Percentiles rank a stretch among this genome's conserved stretches.
Conservation (phyloP, 1,140 invertebrate species). For the Caerostris extrusa region DNA sequence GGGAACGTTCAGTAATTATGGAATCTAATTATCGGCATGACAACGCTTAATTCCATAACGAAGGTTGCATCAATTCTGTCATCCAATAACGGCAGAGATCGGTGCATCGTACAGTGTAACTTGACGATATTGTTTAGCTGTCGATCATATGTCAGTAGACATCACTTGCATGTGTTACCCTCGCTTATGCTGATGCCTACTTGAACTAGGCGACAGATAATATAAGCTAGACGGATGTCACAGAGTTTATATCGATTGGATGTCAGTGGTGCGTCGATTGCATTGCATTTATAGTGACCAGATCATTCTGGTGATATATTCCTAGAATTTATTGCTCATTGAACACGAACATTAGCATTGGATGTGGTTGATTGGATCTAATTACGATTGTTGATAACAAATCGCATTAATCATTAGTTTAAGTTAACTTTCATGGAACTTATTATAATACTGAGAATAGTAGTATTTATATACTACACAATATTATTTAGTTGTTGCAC, state of each 20-base stretch:
- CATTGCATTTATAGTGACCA: neutral
- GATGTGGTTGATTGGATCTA: neutral
- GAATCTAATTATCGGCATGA: constrained; percentile 63
- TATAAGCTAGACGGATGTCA: constrained; percentile 40
- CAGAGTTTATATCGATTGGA: constrained; percentile 26
- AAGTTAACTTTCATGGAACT: too few species aligned
- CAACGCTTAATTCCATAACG: constrained; percentile 39
- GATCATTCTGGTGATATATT: neutral
- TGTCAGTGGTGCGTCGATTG: neutral
- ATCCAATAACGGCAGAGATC: constrained; percentile 12
- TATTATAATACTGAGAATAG: too few species aligned
- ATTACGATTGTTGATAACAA: too few species aligned
- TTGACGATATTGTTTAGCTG: constrained; percentile 61
- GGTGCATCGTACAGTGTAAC: neutral
- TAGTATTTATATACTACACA: too few species aligned
- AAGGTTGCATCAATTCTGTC: constrained; percentile 22
- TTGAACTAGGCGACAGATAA: neutral
- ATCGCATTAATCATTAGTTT: too few species aligned
- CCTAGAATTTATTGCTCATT: neutral
- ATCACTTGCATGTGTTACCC: constrained; percentile 64
- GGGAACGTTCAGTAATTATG: constrained; percentile 59
- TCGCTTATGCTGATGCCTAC: neutral
- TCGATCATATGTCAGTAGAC: constrained; percentile 58
- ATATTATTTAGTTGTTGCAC: too few species aligned
- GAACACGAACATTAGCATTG: neutral